Conservation (phyloP, 2,888 invertebrate species). For the Andricus curvator region DNA sequence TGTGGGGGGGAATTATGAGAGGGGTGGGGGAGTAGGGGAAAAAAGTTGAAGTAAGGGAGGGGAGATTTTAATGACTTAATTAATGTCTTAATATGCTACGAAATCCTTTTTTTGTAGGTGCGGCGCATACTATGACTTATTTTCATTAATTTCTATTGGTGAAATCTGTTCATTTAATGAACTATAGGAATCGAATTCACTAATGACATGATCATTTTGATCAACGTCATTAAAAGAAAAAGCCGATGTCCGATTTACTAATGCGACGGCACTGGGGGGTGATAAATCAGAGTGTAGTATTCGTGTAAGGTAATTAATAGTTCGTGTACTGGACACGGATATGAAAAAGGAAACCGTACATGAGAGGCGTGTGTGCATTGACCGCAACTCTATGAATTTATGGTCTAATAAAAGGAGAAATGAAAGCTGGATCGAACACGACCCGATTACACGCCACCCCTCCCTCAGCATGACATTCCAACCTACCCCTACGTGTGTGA, state of each 20-base stretch:
- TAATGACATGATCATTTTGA: background rate
- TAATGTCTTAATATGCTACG: too few relatives aligned
- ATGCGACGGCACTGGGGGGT: background rate
- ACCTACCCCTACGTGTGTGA: slow-evolving; percentile 17
- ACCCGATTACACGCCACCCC: slow-evolving; percentile 28
- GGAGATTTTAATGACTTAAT: too few relatives aligned
- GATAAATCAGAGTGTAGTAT: slow-evolving; percentile 20
- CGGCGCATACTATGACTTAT: too few relatives aligned
- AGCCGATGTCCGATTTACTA: background rate
- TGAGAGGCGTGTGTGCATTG: slow-evolving; percentile 23
- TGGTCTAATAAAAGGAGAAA: slow-evolving; percentile 40
- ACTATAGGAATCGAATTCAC: background rate
- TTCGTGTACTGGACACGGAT: slow-evolving; percentile 10
- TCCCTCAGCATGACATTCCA: slow-evolving; percentile 24
- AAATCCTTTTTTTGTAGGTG: too few relatives aligned
- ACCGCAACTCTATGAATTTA: slow-evolving; percentile 39
- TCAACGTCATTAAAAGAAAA: background rate
- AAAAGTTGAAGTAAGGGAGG: too few relatives aligned
- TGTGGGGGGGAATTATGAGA: too few relatives aligned
- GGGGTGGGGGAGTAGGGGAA: too few relatives aligned
- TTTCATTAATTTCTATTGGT: too few relatives aligned
- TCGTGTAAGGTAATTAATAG: slow-evolving; percentile 35
- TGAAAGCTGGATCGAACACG: slow-evolving; percentile 36
- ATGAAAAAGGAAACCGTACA: slow-evolving; percentile 22
- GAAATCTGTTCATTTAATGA: background rate